Percentiles rank a stretch among this genome's conserved stretches.
Conservation (phyloP, 2,888 invertebrate genomes). For the Eudemis profundana region DNA sequence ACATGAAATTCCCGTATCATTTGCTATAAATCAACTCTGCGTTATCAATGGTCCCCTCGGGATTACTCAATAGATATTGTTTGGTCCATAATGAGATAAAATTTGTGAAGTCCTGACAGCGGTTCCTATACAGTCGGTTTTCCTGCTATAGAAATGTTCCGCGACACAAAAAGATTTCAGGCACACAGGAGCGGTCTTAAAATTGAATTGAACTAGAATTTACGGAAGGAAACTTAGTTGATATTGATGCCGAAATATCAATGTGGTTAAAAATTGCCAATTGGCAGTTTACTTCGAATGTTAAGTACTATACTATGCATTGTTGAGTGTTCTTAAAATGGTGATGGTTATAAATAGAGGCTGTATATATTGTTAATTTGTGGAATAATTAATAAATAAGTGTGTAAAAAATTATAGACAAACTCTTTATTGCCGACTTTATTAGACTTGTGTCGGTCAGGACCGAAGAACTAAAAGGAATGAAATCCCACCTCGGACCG, state of each 20-base stretch:
- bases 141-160: slow-evolving; percentile 3
- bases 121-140: slow-evolving; percentile 1
- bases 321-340: too few species aligned
- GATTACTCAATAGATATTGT: slow-evolving; percentile 33
- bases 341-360: too few species aligned
- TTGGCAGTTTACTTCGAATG: not conserved
- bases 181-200: not conserved
- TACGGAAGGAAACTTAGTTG: not conserved
- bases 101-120: slow-evolving; percentile 22
- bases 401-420: too few species aligned
- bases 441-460: too few species aligned
- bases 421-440: too few species aligned
- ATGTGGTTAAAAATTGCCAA: not conserved
- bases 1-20: too few species aligned
- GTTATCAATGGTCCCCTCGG: slow-evolving; percentile 6
- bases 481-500: too few species aligned
- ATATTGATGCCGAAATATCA: not conserved
- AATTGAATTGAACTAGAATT: not conserved
- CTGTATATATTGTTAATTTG: too few species aligned
- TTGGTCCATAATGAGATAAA: slow-evolving; percentile 28
- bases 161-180: not conserved
- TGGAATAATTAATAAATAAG: too few species aligned
- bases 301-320: too few species aligned
- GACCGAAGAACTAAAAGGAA: too few species aligned
- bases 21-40: not conserved